Evolutionary conservation across 2,797 vertebrate genomes (phyloP).

Genomic region (Cossypha niveicapilla): DNA sequence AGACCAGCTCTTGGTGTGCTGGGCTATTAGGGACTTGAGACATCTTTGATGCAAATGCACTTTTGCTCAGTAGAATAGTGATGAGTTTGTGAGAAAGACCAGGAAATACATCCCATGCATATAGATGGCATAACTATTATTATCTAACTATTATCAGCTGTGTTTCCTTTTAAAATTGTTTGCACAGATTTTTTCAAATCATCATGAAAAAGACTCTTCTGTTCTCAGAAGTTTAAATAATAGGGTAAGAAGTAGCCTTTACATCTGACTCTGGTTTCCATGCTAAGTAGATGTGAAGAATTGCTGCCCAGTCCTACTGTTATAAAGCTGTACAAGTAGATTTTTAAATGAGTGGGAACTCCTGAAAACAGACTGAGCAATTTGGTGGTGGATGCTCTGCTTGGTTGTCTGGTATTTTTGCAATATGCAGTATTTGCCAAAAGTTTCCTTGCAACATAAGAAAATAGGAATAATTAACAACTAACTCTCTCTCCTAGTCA

Average conservation of each 20-base stretch:
- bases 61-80: slow-evolving; percentile 38
- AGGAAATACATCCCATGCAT: slow-evolving; percentile 42
- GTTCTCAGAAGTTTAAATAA: not conserved
- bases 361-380: not conserved
- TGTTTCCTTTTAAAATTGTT: not conserved
- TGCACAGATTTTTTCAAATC: not conserved
- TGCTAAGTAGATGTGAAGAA: not conserved
- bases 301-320: not conserved
- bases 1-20: not conserved
- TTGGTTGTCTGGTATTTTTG: not conserved
- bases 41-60: slow-evolving; percentile 9
- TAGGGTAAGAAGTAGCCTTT: not conserved
- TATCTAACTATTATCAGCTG: not conserved
- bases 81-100: slow-evolving; percentile 44
- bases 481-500: not conserved
- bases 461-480: not conserved
- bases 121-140: slow-evolving; percentile 22
- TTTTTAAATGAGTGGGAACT: not conserved
- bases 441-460: not conserved
- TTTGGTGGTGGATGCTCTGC: not conserved
- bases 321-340: not conserved
- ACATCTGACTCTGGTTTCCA: not conserved
- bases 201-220: not conserved
- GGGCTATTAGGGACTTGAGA: not conserved
- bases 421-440: not conserved